Evolutionary conservation across 2,797 vertebrate genomes (phyloP), one percentile per base, ranked within the genome.

Genomic region (Macropodus opercularis): DNA sequence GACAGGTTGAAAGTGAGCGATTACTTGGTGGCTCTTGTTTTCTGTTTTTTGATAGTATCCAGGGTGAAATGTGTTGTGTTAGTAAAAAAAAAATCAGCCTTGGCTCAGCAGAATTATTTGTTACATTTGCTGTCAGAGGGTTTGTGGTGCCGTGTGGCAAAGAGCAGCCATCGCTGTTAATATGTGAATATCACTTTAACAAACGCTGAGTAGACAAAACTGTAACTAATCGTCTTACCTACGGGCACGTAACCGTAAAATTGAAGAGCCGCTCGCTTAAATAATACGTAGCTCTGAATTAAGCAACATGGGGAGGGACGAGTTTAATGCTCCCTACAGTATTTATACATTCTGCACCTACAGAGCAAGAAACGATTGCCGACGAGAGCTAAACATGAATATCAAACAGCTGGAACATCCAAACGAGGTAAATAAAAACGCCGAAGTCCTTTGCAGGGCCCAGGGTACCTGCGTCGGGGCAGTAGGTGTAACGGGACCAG

Each of bases 21-120:
- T 83, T 63, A 81, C 69, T 65, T 79, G 51, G 52, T n/a, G 1
- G 24, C 59, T 51, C 42, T 64, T 61, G 24, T 77, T 80, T n/a
- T n/a, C n/a, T n/a, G n/a, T n/a, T n/a, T 72, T 36, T 76, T 44
- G 60, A 41, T 47, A 26, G 52, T 35, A 55, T 74, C 63, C 5
- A 12, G 51, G 40, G 55, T 47, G 41, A 80, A 80, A 77, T 81
- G 63, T 75, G 75, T 69, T 56, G 54, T 44, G 49, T 42, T 65
- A 10, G 69, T n/a, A n/a, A n/a, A n/a, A 55, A 79, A 43, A 81
- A 80, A 70, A 68, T 42, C 31, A 22, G 22, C 44, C 40, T 44
- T 18, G 35, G 52, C 40, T 75, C 46, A 73, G 77, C 64, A 78
- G 71, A 64, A 68, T 56, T 53, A 43, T 67, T 75, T 70, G 43